phyloP scores from a whole-genome alignment of 2,797 vertebrate species.

The Sus cebifrons region DNA sequence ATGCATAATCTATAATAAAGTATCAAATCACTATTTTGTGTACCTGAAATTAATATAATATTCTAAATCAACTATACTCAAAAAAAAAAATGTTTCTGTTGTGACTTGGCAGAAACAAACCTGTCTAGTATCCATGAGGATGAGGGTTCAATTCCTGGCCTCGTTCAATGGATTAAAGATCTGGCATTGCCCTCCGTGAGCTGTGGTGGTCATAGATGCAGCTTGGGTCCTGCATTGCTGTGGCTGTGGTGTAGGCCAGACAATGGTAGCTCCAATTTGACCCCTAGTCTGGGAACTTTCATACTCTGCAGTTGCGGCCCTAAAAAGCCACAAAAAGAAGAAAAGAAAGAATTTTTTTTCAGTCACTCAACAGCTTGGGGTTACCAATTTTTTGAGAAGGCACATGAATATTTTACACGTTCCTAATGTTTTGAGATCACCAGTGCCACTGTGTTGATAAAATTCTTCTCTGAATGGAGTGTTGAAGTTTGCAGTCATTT shows the following conservation, averaged over 20 bases:
- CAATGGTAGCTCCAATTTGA: too few species aligned
- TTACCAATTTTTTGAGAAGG: background rate
- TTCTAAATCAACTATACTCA: background rate
- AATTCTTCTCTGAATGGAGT: background rate
- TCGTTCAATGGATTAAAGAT: too few species aligned
- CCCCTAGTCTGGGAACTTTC: too few species aligned
- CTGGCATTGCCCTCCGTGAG: too few species aligned
- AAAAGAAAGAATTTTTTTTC: background rate
- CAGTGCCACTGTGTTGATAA: background rate
- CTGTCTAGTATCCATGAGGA: too few species aligned
- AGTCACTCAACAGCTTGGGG: background rate
- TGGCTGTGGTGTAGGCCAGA: too few species aligned
- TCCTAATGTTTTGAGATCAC: slow-evolving; percentile 28
- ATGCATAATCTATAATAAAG: background rate
- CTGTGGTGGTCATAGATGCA: too few species aligned
- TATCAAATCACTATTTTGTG: background rate
- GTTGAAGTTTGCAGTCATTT: background rate
- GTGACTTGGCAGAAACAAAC: too few species aligned
- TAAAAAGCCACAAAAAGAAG: too few species aligned
- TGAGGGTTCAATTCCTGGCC: too few species aligned
- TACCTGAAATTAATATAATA: background rate
- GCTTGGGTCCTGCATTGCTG: too few species aligned
- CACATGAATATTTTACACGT: slow-evolving; percentile 49
- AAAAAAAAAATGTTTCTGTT: background rate
- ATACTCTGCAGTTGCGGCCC: too few species aligned